Evolutionary conservation across 2,797 vertebrate genomes (phyloP).

Genomic region (Argentina silus): DNA sequence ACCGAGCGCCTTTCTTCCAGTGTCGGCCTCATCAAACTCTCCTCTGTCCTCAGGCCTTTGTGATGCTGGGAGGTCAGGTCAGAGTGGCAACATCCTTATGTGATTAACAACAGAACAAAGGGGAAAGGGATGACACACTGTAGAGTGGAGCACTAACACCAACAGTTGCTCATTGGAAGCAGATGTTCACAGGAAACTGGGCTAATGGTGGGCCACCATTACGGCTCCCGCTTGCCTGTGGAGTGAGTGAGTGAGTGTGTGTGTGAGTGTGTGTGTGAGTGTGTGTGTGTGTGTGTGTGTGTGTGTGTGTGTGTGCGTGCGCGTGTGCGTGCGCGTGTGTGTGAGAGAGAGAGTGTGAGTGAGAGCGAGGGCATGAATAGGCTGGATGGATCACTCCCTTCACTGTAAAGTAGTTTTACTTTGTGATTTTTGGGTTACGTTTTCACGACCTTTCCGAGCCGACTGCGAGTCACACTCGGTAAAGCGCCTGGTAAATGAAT

Average conservation of each 20-base stretch:
- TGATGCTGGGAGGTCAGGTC: slow-evolving; percentile 18
- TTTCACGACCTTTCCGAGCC: too few relatives aligned
- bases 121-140: slow-evolving; percentile 27
- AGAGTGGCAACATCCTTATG: slow-evolving; percentile 22
- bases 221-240: slow-evolving; percentile 36
- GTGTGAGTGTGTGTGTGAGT: slow-evolving; percentile 17
- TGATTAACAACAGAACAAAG: slow-evolving; percentile 43
- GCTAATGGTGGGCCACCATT: slow-evolving; percentile 41
- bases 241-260: slow-evolving; percentile 33
- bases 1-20: too few relatives aligned
- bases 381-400: neutral
- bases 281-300: slow-evolving; percentile 15
- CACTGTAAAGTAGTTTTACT: too few relatives aligned
- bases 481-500: too few relatives aligned
- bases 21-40: too few relatives aligned
- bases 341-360: too few relatives aligned
- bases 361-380: too few relatives aligned
- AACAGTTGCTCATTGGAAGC: slow-evolving; percentile 53
- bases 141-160: slow-evolving; percentile 7
- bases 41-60: neutral
- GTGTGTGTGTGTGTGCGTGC: slow-evolving; percentile 19
- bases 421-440: too few relatives aligned
- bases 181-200: slow-evolving; percentile 47
- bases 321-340: neutral
- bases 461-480: too few relatives aligned